phyloP scores from a whole-genome alignment of 1,140 invertebrate genomes.

The Liolophura sinensis region DNA sequence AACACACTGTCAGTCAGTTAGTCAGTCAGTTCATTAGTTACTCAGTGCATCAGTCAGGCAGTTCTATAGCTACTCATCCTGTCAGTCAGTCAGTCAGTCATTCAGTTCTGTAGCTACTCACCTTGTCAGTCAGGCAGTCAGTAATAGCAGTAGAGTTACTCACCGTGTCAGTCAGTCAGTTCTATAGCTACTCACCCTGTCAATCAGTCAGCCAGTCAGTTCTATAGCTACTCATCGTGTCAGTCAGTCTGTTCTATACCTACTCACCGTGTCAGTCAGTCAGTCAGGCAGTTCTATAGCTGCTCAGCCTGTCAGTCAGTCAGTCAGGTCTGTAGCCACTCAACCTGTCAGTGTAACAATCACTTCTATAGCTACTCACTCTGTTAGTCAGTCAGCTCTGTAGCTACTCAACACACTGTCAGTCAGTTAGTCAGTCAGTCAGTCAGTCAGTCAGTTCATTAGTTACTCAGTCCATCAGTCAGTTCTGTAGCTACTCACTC shows the following conservation, averaged over 20 bases:
- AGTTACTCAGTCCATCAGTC: conserved; percentile 18
- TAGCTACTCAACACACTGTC: conserved; percentile 20
- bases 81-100: conserved; percentile 24
- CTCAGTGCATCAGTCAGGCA: conserved; percentile 22
- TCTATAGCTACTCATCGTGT: too few relatives aligned
- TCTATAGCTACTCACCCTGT: too few relatives aligned
- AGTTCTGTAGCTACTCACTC: too few relatives aligned
- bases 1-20: conserved; percentile 24
- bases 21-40: conserved; percentile 25
- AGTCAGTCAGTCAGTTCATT: conserved; percentile 24
- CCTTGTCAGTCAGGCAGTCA: conserved; percentile 23
- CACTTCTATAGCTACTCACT: too few relatives aligned
- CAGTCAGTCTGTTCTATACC: too few relatives aligned
- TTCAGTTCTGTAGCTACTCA: too few relatives aligned
- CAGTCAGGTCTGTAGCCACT: conserved; percentile 22
- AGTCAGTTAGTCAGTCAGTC: conserved; percentile 26
- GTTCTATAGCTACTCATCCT: conserved; percentile 21
- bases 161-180: too few relatives aligned
- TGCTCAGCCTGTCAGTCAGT: conserved; percentile 20
- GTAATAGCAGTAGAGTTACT: too few relatives aligned
- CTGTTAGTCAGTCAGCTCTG: conserved; percentile 21
- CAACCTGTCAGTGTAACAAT: conserved; percentile 18
- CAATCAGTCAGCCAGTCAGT: too few relatives aligned
- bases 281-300: conserved; percentile 13
- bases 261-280: too few relatives aligned